Evolutionary conservation across 1,140 invertebrate genomes (phyloP).

Genomic region (Ips typographus): DNA sequence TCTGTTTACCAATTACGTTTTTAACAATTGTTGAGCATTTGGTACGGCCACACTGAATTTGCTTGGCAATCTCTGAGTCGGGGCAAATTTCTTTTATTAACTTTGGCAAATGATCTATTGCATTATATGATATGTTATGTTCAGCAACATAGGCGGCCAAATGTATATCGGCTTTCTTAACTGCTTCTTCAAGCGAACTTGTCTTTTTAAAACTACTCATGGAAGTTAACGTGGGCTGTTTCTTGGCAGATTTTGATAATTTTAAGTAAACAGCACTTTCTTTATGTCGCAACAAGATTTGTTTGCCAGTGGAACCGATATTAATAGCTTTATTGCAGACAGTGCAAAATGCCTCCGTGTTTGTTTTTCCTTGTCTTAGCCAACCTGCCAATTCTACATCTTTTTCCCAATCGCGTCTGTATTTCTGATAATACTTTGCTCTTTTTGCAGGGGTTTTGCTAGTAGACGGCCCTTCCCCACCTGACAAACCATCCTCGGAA

Average conservation of each 20-base stretch:
- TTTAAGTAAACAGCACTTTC: conserved; percentile 18
- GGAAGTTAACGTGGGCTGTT: conserved; percentile 7
- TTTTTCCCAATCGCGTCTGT: no score
- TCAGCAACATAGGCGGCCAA: conserved; percentile 31
- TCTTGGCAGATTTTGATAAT: conserved; percentile 7
- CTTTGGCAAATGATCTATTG: conserved; percentile 38
- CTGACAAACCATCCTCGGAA: no score
- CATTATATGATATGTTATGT: conserved; percentile 35
- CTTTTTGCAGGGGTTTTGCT: no score
- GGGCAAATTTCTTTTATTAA: no score
- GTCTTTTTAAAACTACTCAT: not conserved
- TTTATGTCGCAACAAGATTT: conserved; percentile 11
- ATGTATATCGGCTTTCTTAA: conserved; percentile 23
- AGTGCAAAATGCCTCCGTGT: not conserved
- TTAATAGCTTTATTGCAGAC: not conserved
- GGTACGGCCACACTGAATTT: conserved; percentile 29
- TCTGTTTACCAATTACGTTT: conserved; percentile 21
- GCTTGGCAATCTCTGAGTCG: conserved; percentile 33
- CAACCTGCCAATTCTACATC: no score
- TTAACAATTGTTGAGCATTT: conserved; percentile 22
- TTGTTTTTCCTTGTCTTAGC: not conserved
- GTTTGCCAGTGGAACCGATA: not conserved
- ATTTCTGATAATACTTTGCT: no score
- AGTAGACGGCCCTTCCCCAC: no score
- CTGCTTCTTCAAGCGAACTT: not conserved